Percentiles rank a stretch among this genome's conserved stretches.
phyloP scores from a whole-genome alignment of 2,888 invertebrate genomes.

The Lamproptera curius region DNA sequence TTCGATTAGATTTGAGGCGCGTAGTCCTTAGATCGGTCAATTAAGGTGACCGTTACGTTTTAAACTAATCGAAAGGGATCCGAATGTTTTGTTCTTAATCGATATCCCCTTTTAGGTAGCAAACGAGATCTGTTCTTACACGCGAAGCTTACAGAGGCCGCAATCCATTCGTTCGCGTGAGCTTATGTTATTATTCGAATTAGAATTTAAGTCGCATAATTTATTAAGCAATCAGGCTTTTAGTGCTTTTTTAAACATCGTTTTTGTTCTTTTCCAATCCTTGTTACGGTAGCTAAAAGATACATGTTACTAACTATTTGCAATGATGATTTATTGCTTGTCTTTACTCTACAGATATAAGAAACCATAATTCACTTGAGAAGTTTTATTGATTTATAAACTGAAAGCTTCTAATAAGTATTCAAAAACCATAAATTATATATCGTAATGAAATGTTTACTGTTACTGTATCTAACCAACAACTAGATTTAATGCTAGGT shows the following conservation, averaged over 20 bases:
- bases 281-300: no score
- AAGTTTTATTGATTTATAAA: no score
- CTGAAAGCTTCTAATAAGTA: no score
- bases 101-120: constrained; percentile 70
- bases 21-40: constrained; percentile 50
- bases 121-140: constrained; percentile 51
- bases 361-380: no score
- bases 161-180: constrained; percentile 50
- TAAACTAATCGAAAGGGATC: constrained; percentile 70
- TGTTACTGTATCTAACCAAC: no score
- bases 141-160: constrained; percentile 53
- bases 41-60: constrained; percentile 61
- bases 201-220: constrained; percentile 56
- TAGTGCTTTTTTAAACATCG: constrained; percentile 2
- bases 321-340: no score
- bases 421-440: no score
- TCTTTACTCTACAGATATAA: no score
- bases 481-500: no score
- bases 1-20: constrained; percentile 41
- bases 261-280: background rate
- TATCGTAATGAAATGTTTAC: no score
- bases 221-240: constrained; percentile 50
- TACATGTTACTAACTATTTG: no score
- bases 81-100: constrained; percentile 67
- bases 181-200: constrained; percentile 67